Percentiles rank a stretch among this genome's conserved stretches.
Conservation (phyloP, 2,113 vertebrate species). For the Fukomys damarensis region DNA sequence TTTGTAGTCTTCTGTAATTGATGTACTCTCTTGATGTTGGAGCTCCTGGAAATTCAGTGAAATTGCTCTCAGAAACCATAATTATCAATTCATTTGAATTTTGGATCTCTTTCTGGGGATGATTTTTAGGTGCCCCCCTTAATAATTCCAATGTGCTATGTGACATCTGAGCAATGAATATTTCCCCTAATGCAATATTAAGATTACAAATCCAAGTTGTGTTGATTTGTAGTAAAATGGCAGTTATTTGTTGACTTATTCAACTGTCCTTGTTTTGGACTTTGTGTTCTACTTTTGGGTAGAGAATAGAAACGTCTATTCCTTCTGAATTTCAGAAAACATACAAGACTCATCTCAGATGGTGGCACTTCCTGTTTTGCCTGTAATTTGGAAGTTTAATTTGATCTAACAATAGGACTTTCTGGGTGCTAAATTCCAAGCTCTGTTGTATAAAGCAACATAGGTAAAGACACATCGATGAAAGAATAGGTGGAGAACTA, state of each 20-base stretch:
- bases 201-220: background rate
- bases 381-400: constrained; percentile 19
- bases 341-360: background rate
- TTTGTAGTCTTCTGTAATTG: constrained; percentile 67
- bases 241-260: constrained; percentile 34
- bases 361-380: background rate
- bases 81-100: constrained; percentile 61
- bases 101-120: constrained; percentile 48
- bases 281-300: background rate
- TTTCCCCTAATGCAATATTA: background rate
- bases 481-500: background rate
- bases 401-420: background rate
- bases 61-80: constrained; percentile 55
- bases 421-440: background rate
- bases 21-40: constrained; percentile 41
- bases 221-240: constrained; percentile 31
- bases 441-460: background rate
- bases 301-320: background rate
- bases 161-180: constrained; percentile 22
- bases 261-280: constrained; percentile 16
- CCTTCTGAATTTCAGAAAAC: constrained; percentile 53
- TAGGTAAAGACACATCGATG: background rate
- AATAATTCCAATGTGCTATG: constrained; percentile 34
- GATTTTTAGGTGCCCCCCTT: constrained; percentile 40
- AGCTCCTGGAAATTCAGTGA: constrained; percentile 48